A percentile compares a stretch with the other conserved stretches of the same genome.
phyloP scores from a whole-genome alignment of 2,113 vertebrate genomes.

The Corydoras maculifer region DNA sequence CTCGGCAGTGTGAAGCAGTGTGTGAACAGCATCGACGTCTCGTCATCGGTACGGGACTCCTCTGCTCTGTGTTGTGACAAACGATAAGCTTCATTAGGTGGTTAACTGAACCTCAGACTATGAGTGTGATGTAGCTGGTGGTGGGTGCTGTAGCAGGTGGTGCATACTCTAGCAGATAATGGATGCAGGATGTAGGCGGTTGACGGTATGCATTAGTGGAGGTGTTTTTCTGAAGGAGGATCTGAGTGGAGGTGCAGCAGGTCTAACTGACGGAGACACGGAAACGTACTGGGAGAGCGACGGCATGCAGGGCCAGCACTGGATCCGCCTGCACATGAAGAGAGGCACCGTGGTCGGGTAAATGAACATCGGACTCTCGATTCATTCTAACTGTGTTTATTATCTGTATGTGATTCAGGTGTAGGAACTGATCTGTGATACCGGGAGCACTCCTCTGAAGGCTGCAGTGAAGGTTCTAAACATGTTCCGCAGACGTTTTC shows the following conservation, averaged over 20 bases:
- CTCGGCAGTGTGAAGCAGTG: constrained; percentile 92
- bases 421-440: no score
- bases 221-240: constrained; percentile 72
- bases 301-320: constrained; percentile 94
- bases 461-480: no score
- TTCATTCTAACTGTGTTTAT: no score
- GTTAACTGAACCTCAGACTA: no score
- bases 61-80: no score
- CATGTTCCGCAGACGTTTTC: background rate
- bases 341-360: constrained; percentile 94
- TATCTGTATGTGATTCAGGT: no score
- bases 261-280: constrained; percentile 83
- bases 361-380: background rate
- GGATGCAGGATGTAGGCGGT: constrained; percentile 27
- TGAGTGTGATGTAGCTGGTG: no score
- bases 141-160: no score
- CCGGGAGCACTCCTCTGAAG: no score
- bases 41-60: constrained; percentile 73
- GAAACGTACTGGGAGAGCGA: constrained; percentile 98
- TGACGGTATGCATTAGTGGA: background rate
- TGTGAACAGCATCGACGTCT: constrained; percentile 93
- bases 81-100: no score
- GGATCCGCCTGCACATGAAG: constrained; percentile 97
- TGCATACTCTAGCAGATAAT: no score
- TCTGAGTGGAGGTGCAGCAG: constrained; percentile 76